These are phyloP conservation scores for Chloroclysta siterata DNA, from an alignment of 2,888 invertebrate genomes.

Conservation along the genomic window DNA sequence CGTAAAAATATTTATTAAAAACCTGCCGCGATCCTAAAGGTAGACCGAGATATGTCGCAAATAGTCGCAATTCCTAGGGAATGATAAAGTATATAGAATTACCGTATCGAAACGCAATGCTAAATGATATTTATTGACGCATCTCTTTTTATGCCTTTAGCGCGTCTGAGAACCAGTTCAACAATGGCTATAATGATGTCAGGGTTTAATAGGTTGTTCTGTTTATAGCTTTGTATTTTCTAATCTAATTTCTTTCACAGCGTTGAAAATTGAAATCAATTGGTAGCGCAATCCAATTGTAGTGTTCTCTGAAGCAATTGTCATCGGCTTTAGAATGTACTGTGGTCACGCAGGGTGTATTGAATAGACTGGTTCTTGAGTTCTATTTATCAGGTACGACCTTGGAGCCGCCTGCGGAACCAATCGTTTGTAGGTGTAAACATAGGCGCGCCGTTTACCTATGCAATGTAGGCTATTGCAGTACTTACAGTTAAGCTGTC, in stretches of 20 bases:
- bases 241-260: conserved; percentile 33
- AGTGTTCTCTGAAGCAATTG: conserved; percentile 59
- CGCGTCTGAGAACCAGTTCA: conserved; percentile 53
- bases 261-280: conserved; percentile 37
- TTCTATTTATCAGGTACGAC: conserved; percentile 68
- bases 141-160: conserved; percentile 45
- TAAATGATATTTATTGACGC: conserved; percentile 30
- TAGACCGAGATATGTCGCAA: conserved; percentile 1
- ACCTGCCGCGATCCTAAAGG: conserved; percentile 43
- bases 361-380: conserved; percentile 56
- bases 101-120: conserved; percentile 34
- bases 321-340: conserved; percentile 52
- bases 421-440: conserved; percentile 60
- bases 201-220: conserved; percentile 44
- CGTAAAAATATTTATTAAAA: conserved; percentile 56
- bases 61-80: conserved; percentile 8
- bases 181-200: conserved; percentile 51
- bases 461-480: conserved; percentile 41
- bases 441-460: conserved; percentile 55
- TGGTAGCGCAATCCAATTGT: conserved; percentile 52
- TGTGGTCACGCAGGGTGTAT: conserved; percentile 55
- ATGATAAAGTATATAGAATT: conserved; percentile 14
- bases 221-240: conserved; percentile 41
- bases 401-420: conserved; percentile 72
- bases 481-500: conserved; percentile 15